Conservation (phyloP, 2,797 vertebrate species). For the Coregonus sp. region DNA sequence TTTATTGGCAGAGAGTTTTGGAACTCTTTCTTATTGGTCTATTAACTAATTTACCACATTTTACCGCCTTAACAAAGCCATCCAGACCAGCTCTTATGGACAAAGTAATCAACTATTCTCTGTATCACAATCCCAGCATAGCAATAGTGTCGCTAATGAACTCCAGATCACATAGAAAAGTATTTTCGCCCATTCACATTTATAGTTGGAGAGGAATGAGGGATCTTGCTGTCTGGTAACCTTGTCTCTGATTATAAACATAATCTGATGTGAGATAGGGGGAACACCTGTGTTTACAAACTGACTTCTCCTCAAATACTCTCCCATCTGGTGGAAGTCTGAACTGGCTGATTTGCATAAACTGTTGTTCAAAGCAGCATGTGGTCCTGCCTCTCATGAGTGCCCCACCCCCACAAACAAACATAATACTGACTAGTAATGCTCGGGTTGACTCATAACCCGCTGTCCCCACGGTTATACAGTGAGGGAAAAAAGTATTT, state of each 20-base stretch:
- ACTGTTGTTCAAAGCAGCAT: constrained; percentile 20
- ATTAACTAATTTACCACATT: too few species aligned
- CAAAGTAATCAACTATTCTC: too few species aligned
- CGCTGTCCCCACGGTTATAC: too few species aligned
- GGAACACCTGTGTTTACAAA: neutral
- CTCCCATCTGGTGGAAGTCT: neutral
- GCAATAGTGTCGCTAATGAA: neutral
- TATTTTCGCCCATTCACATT: neutral
- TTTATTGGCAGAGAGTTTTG: too few species aligned
- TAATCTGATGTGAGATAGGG: neutral
- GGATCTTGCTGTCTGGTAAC: too few species aligned
- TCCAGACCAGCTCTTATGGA: too few species aligned
- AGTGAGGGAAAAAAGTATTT: too few species aligned
- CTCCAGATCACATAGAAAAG: neutral
- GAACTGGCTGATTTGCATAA: neutral
- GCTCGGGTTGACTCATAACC: too few species aligned
- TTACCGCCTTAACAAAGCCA: too few species aligned
- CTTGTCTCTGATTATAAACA: too few species aligned
- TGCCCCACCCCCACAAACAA: neutral
- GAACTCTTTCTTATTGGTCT: too few species aligned
- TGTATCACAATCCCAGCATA: neutral
- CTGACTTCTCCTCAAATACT: neutral
- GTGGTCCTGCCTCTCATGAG: neutral
- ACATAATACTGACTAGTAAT: neutral
- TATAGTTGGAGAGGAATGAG: too few species aligned